A percentile compares a stretch with the other conserved stretches of the same genome.
Evolutionary conservation across 2,113 vertebrate species (phyloP).

Genomic region (Stegastes partitus): DNA sequence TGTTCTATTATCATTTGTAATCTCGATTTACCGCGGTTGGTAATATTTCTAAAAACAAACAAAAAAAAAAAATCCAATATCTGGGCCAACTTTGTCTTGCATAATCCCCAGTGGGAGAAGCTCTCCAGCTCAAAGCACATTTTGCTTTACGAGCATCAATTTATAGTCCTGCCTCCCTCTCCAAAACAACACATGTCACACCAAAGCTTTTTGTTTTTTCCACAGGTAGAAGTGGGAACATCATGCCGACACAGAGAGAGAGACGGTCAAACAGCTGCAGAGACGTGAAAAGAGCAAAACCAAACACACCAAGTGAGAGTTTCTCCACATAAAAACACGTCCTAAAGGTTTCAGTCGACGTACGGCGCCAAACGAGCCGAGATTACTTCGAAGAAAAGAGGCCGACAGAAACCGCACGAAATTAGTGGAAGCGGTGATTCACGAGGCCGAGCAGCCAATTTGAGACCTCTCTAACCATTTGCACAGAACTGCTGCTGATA

Average conservation of each 20-base stretch:
- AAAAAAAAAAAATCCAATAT: slow-evolving; percentile 21
- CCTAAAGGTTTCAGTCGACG: too few relatives aligned
- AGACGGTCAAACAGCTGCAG: background rate
- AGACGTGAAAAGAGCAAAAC: too few relatives aligned
- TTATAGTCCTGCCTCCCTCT: slow-evolving; percentile 1
- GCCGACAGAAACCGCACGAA: background rate
- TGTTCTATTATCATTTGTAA: slow-evolving; percentile 27
- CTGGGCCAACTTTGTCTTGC: slow-evolving; percentile 30
- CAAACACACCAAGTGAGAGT: too few relatives aligned
- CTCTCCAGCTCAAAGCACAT: slow-evolving; percentile 44
- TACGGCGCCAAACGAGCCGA: too few relatives aligned
- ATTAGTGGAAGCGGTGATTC: background rate
- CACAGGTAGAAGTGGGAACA: background rate
- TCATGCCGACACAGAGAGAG: background rate
- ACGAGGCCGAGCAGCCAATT: background rate
- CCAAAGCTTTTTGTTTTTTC: background rate
- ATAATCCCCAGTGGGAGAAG: slow-evolving; percentile 44
- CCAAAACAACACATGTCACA: slow-evolving; percentile 6
- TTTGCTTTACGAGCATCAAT: slow-evolving; percentile 20
- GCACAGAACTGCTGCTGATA: background rate
- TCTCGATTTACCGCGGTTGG: slow-evolving; percentile 15
- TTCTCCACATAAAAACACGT: too few relatives aligned
- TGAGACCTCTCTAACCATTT: slow-evolving; percentile 6
- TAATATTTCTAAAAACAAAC: slow-evolving; percentile 23
- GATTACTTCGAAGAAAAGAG: too few relatives aligned